Evolutionary conservation across 2,888 invertebrate genomes (phyloP), one percentile per base, ranked within the genome.

Genomic region (Bombylius major): DNA sequence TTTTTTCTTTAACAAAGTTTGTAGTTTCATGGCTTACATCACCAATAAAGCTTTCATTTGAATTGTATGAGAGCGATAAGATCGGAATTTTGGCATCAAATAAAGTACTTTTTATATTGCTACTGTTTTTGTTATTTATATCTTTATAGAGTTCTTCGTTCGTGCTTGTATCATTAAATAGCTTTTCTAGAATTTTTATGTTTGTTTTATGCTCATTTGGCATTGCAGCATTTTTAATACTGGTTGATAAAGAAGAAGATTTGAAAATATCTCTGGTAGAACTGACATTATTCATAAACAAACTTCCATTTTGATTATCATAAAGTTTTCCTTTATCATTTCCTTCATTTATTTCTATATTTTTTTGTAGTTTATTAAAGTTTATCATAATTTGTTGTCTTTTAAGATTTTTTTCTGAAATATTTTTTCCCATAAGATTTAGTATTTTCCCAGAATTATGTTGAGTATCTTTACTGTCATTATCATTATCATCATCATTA

Each of bases 1-100:
- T 42, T 13, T 42, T 49, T 31, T 44, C 31, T 31, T 44, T 33
- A 31, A 32, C 42, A 54, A 31, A 13, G 14, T 14, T 6, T 31
- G 31, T 12, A 33, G 47, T 39, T 33, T 42, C 4, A 42, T 42
- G 39, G 8, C 12, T 42, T 11, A 42, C 39, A 42, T 42, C 12
- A 42, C 12, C 11, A 42, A 42, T 42, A 42, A 39, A 36, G 39
- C 36, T 54, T 42, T 36, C 54, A 14, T 11, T 44, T 47, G 54
- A 50, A 31, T 55, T 50, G 34, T 50, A 12, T 13, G 12, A 46
- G 31, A 39, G 23, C 50, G 55, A 55, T 55, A 55, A 50, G 50
- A 55, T 45, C 8, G 55, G 50, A 50, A 46, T 55, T 50, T 50
- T 55, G 50, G 50, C 55, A 50, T 47, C 46, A 33, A 36, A 7